Evolutionary conservation across 2,113 vertebrate species (phyloP).

Genomic region (Dicrurus megarhynchus): DNA sequence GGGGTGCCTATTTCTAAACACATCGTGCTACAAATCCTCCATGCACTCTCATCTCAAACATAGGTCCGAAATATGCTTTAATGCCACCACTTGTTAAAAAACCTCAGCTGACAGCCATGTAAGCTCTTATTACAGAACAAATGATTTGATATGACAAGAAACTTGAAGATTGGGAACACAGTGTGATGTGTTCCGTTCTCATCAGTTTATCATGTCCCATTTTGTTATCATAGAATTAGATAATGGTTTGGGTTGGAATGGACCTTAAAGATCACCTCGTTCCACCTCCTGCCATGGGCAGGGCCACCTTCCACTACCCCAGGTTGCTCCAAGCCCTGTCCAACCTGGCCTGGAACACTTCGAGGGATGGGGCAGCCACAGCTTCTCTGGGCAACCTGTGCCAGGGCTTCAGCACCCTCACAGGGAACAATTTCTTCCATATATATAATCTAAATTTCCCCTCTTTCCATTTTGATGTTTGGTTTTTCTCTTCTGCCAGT

Average conservation of each 20-base stretch:
- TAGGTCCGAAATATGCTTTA: neutral
- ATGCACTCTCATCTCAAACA: neutral
- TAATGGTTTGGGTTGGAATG: neutral
- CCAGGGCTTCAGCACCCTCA: accelerated
- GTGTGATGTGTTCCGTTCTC: neutral
- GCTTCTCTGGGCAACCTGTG: neutral
- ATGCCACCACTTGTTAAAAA: neutral
- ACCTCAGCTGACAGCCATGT: neutral
- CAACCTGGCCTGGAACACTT: neutral
- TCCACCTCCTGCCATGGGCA: neutral
- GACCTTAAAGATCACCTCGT: neutral
- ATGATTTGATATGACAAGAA: neutral
- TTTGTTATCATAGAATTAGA: neutral
- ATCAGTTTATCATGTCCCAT: neutral
- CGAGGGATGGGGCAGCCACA: neutral
- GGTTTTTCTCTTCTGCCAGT: neutral
- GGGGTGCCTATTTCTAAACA: neutral
- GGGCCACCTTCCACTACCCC: neutral
- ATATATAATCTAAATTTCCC: neutral
- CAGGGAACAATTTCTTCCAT: neutral
- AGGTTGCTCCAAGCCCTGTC: neutral
- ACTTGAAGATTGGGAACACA: neutral
- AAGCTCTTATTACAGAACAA: neutral
- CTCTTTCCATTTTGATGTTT: neutral
- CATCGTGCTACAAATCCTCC: neutral